A percentile compares a stretch with the other conserved stretches of the same genome.
These are phyloP conservation scores for Arizona elegans DNA, from an alignment of 2,113 vertebrate species.

Conservation along the genomic window DNA sequence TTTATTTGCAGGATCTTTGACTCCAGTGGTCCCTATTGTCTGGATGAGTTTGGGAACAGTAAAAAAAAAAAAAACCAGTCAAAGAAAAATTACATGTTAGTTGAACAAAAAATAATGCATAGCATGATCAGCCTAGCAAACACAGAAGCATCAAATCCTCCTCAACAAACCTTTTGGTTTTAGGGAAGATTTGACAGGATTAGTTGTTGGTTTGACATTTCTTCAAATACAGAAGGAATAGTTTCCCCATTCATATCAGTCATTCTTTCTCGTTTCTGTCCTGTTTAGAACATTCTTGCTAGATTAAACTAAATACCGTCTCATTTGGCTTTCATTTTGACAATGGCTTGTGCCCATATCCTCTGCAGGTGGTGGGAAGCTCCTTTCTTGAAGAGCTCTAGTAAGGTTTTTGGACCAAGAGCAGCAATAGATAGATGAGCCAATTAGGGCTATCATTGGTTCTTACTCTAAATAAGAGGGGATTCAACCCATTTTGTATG, in stretches of 20 bases:
- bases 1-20: conserved; percentile 8
- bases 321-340: not conserved
- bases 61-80: not conserved
- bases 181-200: not conserved
- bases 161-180: not conserved
- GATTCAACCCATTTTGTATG: not conserved
- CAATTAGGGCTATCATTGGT: not conserved
- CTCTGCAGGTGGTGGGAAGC: not conserved
- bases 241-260: not conserved
- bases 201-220: not conserved
- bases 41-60: conserved; percentile 7
- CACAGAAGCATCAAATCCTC: not conserved
- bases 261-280: not conserved
- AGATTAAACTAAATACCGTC: not conserved
- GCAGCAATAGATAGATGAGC: not conserved
- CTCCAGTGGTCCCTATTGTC: conserved; percentile 6
- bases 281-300: not conserved
- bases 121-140: not conserved
- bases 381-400: not conserved
- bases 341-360: not conserved
- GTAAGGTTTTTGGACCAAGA: not conserved
- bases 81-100: not conserved
- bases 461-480: not conserved
- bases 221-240: not conserved
- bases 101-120: not conserved